Base-by-base conservation (phyloP, 1,140 invertebrate genomes). In the Drosophila navojoa region DNA sequence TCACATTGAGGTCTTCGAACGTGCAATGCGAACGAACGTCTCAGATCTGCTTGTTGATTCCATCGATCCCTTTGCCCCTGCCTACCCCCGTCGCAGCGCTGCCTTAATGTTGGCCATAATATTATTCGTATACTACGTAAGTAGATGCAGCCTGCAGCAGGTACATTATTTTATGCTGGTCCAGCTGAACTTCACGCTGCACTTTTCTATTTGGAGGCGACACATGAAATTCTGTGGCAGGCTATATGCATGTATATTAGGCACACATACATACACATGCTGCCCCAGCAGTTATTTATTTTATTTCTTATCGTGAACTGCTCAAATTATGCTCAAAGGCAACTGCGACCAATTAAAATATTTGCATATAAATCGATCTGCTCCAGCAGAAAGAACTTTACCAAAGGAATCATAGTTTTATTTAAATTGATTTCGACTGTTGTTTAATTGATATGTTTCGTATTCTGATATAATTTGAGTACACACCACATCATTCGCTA, bases 131-230 rank as follows among this genome's bases (percentile, higher is more conserved):
- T 89, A 47, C 57, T 27, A 47, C 57, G 27, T 59, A 82, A 89
- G 81, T 58, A 71, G 73, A 63, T 54, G 67, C 44, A 50, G 49
- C 42, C 66, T 32, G 66, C 64, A 54, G 84, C 89, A 90, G 89
- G 89, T 90, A 89, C 87, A 87, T 82, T 84, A 76, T 69, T 81
- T 87, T 90, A 90, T 90, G 82, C 87, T 78, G 89, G 89, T 90
- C 77, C 89, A 90, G 89, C 82, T 90, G 89, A 74, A 89, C 58
- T 68, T 70, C 42, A 60, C 27, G 42, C 62, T 29, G 16, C 55
- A 5, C 19, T 11, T 44, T 55, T 57, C 53, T 53, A 38, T 45
- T 60, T 52, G 22, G 7, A 67, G 45, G 42, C 49, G 19, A 32
- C 47, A 15, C 38, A 79, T 66, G 49, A 15, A 79, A 78, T 66